Percentiles rank a stretch among this genome's conserved stretches.
phyloP scores from a whole-genome alignment of 2,888 invertebrate genomes.

The Lasioglossum figueresi region DNA sequence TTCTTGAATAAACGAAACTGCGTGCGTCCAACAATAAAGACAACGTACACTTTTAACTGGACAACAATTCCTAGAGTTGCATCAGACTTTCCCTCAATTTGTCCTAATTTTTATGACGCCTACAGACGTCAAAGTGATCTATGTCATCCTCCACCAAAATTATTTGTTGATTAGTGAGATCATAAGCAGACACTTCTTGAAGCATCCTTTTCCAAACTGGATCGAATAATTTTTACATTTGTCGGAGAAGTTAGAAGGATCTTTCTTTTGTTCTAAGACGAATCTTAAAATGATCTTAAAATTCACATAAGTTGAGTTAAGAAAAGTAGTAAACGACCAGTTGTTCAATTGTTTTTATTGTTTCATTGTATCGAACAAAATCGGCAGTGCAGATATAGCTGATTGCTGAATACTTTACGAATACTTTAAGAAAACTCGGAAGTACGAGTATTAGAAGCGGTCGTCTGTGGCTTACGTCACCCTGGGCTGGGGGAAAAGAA shows the following conservation, averaged over 20 bases:
- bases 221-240: background rate
- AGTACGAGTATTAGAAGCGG: background rate
- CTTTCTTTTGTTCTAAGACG: background rate
- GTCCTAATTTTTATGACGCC: background rate
- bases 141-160: background rate
- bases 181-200: background rate
- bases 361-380: background rate
- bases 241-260: background rate
- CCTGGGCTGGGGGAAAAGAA: background rate
- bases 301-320: background rate
- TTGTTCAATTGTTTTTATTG: background rate
- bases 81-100: background rate
- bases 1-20: background rate
- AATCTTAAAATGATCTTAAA: background rate
- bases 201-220: background rate
- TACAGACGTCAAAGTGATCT: background rate
- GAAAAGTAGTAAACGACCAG: background rate
- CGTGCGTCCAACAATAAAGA: background rate
- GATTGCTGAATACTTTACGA: background rate
- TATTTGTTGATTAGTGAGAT: background rate
- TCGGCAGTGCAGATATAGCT: background rate
- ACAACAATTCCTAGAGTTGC: background rate
- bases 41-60: background rate
- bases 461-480: background rate
- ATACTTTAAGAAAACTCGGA: background rate